phyloP scores from a whole-genome alignment of 2,113 vertebrate species.

The Zonotrichia leucophrys region DNA sequence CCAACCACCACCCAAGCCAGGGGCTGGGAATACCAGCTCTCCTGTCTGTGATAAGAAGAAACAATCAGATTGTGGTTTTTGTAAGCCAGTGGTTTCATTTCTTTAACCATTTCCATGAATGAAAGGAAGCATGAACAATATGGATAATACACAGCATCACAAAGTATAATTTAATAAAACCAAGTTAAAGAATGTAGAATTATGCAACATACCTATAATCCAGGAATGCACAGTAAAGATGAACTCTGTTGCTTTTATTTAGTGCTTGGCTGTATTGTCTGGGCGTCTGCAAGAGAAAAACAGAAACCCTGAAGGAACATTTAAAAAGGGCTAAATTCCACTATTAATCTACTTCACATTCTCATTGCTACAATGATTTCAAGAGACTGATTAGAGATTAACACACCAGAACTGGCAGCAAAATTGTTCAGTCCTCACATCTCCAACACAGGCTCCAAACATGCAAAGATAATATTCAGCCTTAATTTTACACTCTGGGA shows the following conservation, averaged over 20 bases:
- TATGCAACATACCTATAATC: constrained; percentile 85
- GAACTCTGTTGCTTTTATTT: constrained; percentile 83
- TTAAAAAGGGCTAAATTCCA: neutral
- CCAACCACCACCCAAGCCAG: neutral
- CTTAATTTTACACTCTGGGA: neutral
- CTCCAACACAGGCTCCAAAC: neutral
- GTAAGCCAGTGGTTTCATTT: neutral
- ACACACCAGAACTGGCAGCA: neutral
- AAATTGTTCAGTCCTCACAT: neutral
- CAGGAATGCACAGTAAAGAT: constrained; percentile 92
- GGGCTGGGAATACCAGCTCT: neutral
- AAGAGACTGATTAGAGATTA: neutral
- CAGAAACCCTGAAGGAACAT: neutral
- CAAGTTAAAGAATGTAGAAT: neutral
- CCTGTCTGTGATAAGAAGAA: neutral
- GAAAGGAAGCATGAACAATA: neutral
- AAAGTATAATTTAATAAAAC: neutral
- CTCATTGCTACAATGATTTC: neutral
- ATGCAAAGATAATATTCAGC: neutral
- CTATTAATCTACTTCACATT: neutral
- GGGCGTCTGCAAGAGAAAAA: constrained; percentile 76
- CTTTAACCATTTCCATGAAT: neutral
- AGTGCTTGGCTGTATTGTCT: constrained; percentile 78
- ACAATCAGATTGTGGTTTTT: neutral
- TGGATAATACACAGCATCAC: neutral